phyloP scores from a whole-genome alignment of 2,888 invertebrate genomes.

The Odontomyia ornata region DNA sequence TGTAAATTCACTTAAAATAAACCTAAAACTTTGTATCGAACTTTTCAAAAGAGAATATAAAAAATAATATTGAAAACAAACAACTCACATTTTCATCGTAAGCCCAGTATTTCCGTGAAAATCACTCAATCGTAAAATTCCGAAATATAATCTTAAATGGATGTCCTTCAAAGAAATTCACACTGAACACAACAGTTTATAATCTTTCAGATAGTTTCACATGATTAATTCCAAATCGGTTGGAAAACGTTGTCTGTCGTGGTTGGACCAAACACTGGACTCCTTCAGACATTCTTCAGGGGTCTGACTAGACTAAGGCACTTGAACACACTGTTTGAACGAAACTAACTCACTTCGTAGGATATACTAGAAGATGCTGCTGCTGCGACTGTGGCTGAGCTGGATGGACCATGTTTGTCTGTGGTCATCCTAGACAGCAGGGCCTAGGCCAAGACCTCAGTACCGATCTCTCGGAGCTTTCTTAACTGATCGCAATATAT shows the following conservation, averaged over 20 bases:
- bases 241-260: background rate
- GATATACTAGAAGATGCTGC: constrained; percentile 21
- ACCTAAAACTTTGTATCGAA: no score
- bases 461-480: constrained; percentile 22
- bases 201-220: constrained; percentile 16
- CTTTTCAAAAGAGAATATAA: background rate
- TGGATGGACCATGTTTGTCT: background rate
- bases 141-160: background rate
- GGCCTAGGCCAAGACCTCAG: background rate
- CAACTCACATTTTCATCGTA: background rate
- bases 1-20: no score
- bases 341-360: constrained; percentile 25
- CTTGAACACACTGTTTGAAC: constrained; percentile 28
- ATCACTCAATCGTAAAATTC: background rate
- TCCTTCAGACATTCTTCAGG: constrained; percentile 14
- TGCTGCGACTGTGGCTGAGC: background rate
- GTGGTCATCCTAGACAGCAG: constrained; percentile 17
- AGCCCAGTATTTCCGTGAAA: background rate
- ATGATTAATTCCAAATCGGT: constrained; percentile 4
- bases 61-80: background rate
- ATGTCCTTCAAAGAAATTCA: constrained; percentile 16
- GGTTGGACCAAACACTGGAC: background rate
- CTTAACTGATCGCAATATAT: constrained; percentile 38
- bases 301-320: constrained; percentile 32
- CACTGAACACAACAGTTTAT: background rate